Base-by-base conservation (phyloP, 1,140 invertebrate species). In the Drosophila arawakana region DNA sequence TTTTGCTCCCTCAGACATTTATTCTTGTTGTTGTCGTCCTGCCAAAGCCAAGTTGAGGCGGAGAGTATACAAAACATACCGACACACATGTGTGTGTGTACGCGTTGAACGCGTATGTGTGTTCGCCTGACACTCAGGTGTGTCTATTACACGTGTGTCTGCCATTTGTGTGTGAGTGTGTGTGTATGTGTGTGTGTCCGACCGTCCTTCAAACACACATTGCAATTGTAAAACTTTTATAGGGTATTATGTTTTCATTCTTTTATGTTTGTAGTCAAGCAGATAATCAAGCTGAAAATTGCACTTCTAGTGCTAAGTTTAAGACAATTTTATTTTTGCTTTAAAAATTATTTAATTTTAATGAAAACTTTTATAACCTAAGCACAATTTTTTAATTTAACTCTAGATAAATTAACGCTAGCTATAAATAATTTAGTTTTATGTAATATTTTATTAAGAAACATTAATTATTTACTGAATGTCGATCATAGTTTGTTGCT, bases 181-280 rank as follows among this genome's bases (percentile, higher is more conserved):
- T 50, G 55, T 30, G 37, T 10, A 5, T 46, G 15, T 49, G 44
- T 65, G 43, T 39, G 37, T 39, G 63, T 55, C 13, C 25, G 57
- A 46, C 30, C 61, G 81, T 70, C 81, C 81, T 84, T 83, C 73
- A 73, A 76, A 65, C 39, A 43, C 63, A 68, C 63, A 68, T 62
- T 49, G 44, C 37, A 15, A 52, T 60, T 68, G 57, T 66, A 65
- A 35, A 72, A 41, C 55, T 41, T 52, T 21, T 61, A 9, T 13
- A 35, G 47, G 47, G n/a, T 15, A 4, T 67, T 41, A 43, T 55
- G 18, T 18, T 39, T 59, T 55, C 11, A 13, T 35, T 69, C 39
- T 39, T 55, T 55, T 34, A 7, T n/a, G 18, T 11, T 15, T 47
- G 6, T 37, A 50, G 7, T 39, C 3, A 62, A 50, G 52, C 34